Evolutionary conservation across 2,797 vertebrate genomes (phyloP).

Genomic region (Karalla daura): DNA sequence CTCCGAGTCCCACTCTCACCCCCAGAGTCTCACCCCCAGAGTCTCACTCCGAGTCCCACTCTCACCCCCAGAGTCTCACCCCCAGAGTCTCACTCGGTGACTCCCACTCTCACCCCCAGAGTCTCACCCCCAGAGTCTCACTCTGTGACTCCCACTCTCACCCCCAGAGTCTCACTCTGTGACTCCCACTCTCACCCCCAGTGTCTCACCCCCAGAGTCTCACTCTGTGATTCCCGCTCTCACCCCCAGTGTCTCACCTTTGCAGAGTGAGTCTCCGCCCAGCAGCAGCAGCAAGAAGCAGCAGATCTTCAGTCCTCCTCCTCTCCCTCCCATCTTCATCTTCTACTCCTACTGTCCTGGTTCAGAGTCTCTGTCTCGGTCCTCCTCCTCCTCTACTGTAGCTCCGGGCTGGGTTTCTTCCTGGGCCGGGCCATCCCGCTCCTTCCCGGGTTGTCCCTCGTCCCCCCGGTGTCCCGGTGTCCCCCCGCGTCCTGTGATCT

Average conservation of each 20-base stretch:
- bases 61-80: too few species aligned
- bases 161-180: neutral
- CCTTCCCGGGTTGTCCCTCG: too few species aligned
- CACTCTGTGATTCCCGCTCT: neutral
- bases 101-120: neutral
- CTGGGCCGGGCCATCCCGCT: too few species aligned
- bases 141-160: neutral
- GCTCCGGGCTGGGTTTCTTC: too few species aligned
- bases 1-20: too few species aligned
- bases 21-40: too few species aligned
- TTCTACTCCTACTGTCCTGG: conserved; percentile 29
- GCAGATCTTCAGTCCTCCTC: conserved; percentile 55
- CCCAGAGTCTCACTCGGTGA: too few species aligned
- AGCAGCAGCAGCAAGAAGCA: conserved; percentile 54
- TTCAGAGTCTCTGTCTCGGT: neutral
- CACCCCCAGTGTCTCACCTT: conserved; percentile 38
- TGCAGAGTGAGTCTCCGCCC: conserved; percentile 32
- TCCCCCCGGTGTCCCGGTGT: too few species aligned
- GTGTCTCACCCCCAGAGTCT: neutral
- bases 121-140: conserved; percentile 11
- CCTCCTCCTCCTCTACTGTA: too few species aligned
- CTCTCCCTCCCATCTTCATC: conserved; percentile 25
- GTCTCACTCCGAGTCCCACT: too few species aligned
- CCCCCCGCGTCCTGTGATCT: too few species aligned
- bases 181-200: too few species aligned